These are phyloP conservation scores for Ibidorhyncha struthersii DNA, from an alignment of 2,113 vertebrate genomes.

Conservation along the genomic window DNA sequence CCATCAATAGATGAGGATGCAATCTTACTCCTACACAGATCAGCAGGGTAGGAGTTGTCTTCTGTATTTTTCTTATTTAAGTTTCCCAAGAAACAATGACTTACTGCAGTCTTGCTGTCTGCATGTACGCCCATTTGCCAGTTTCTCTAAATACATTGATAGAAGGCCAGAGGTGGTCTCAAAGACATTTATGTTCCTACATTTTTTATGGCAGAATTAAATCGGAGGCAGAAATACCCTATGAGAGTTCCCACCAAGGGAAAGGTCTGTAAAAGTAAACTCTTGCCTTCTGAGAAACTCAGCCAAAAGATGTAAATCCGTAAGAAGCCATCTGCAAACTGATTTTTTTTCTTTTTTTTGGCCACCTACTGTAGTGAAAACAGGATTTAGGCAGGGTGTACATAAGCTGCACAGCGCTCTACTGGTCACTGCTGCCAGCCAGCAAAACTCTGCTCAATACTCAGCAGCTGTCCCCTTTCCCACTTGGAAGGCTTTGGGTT, in stretches of 20 bases:
- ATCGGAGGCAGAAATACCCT: neutral
- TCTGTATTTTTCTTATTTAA: neutral
- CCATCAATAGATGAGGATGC: neutral
- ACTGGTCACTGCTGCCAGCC: neutral
- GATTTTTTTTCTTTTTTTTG: neutral
- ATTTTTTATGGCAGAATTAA: neutral
- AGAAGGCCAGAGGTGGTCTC: neutral
- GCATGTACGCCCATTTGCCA: neutral
- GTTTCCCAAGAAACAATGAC: neutral
- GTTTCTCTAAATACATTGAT: neutral
- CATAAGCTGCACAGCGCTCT: neutral
- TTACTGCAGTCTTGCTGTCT: neutral
- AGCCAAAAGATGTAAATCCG: neutral
- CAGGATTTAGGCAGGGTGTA: neutral
- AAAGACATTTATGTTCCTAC: neutral
- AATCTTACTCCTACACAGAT: neutral
- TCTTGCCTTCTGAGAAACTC: neutral
- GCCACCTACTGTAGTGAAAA: neutral
- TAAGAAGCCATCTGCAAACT: neutral
- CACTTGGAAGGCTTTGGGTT: neutral
- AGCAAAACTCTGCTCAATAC: neutral
- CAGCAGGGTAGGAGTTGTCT: neutral
- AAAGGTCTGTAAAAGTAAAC: neutral
- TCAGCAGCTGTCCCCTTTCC: neutral
- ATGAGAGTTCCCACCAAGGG: neutral